Evolutionary conservation across 2,797 vertebrate species (phyloP).

Genomic region (Manis javanica): DNA sequence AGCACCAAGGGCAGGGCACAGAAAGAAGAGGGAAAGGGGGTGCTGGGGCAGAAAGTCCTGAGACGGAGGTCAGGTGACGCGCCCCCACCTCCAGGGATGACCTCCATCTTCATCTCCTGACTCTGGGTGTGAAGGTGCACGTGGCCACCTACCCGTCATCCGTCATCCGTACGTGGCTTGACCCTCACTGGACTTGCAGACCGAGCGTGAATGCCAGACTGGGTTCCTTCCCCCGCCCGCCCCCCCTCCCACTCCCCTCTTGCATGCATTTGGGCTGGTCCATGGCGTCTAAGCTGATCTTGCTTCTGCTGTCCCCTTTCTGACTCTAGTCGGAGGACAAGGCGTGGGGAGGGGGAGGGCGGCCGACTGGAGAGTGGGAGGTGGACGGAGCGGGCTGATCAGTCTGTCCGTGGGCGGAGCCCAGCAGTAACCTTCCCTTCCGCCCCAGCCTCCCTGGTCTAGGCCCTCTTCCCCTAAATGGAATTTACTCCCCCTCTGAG

Average conservation of each 20-base stretch:
- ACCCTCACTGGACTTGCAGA: neutral
- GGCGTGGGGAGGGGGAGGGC: neutral
- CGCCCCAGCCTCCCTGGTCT: neutral
- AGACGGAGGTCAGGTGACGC: neutral
- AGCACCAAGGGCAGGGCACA: neutral
- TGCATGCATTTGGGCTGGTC: neutral
- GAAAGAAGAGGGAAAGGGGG: neutral
- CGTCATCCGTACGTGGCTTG: neutral
- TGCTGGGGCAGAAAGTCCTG: neutral
- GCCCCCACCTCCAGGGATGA: neutral
- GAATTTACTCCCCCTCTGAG: neutral
- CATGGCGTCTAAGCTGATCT: neutral
- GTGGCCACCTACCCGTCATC: neutral
- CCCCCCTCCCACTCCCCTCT: neutral
- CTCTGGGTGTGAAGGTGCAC: neutral
- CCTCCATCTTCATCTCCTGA: neutral
- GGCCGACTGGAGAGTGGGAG: neutral
- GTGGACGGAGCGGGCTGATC: too few species aligned
- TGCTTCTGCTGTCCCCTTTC: neutral
- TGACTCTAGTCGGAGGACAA: neutral
- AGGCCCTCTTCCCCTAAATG: neutral
- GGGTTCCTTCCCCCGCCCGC: too few species aligned
- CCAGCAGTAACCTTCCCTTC: neutral
- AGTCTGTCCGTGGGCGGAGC: accelerated
- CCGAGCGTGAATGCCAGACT: neutral